Evolutionary conservation across 2,888 invertebrate species (phyloP).

Genomic region (Pseudoips prasinana): DNA sequence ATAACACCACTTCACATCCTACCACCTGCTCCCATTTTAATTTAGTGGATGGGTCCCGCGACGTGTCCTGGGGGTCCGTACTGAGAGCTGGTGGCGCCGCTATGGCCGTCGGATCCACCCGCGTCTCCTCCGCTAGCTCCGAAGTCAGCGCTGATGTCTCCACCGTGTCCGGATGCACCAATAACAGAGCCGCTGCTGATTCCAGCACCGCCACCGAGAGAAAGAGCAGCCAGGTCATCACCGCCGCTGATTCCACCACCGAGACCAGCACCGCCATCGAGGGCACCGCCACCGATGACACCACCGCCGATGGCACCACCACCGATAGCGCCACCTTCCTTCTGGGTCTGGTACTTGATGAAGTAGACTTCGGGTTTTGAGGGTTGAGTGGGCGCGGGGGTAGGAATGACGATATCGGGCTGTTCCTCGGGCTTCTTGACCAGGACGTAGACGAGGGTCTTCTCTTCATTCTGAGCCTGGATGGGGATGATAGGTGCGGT

Average conservation of each 20-base stretch:
- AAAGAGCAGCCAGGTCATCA: conserved; percentile 52
- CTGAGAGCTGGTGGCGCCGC: conserved; percentile 70
- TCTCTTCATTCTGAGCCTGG: conserved; percentile 92
- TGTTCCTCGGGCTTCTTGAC: conserved; percentile 94
- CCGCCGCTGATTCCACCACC: conserved; percentile 40
- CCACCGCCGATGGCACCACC: conserved; percentile 56
- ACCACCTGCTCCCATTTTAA: conserved; percentile 44
- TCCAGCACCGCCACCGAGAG: conserved; percentile 52
- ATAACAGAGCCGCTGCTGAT: conserved; percentile 51
- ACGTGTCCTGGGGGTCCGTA: conserved; percentile 79
- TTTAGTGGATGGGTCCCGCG: conserved; percentile 74
- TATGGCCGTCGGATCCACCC: conserved; percentile 49
- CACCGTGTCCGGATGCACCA: conserved; percentile 43
- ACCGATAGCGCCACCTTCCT: conserved; percentile 72
- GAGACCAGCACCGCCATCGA: conserved; percentile 39
- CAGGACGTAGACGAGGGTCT: conserved; percentile 93
- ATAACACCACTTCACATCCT: conserved; percentile 51
- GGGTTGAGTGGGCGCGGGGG: conserved; percentile 90
- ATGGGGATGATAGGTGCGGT: conserved; percentile 91
- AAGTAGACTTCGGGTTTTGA: conserved; percentile 95
- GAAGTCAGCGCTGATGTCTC: conserved; percentile 57
- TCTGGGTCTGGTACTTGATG: conserved; percentile 91
- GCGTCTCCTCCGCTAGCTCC: conserved; percentile 57
- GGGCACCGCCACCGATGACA: conserved; percentile 50
- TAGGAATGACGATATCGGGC: conserved; percentile 89